phyloP scores from a whole-genome alignment of 2,888 invertebrate genomes.

The Melinaea menophilus region DNA sequence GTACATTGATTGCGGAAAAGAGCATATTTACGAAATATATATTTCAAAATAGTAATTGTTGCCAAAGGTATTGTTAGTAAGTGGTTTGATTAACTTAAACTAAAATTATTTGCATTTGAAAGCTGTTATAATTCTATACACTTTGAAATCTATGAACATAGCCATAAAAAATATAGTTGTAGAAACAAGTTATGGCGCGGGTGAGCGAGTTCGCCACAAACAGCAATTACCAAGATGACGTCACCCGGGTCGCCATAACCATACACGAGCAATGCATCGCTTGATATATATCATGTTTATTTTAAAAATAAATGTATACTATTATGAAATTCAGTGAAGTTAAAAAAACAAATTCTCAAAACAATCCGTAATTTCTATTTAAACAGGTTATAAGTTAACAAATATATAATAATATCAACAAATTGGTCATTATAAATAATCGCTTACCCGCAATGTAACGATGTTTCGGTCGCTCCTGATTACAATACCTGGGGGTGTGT shows the following conservation, averaged over 20 bases:
- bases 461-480: neutral
- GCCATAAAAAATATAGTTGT: constrained; percentile 15
- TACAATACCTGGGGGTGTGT: constrained; percentile 65
- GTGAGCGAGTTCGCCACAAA: constrained; percentile 35
- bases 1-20: constrained; percentile 17
- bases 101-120: too few relatives aligned
- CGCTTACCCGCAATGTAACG: neutral
- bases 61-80: too few relatives aligned
- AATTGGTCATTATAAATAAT: neutral
- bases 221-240: constrained; percentile 56
- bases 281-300: constrained; percentile 15
- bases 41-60: neutral
- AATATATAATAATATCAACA: neutral
- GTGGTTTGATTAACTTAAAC: too few relatives aligned
- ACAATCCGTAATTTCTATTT: too few relatives aligned
- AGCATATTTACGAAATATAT: constrained; percentile 7
- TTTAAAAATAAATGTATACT: too few relatives aligned
- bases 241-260: constrained; percentile 42
- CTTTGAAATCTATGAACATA: neutral
- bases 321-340: too few relatives aligned
- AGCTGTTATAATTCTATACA: too few relatives aligned
- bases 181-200: constrained; percentile 25
- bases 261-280: constrained; percentile 38
- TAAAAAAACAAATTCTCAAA: too few relatives aligned
- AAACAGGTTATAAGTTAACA: neutral